Base-by-base conservation (phyloP, 1,140 invertebrate species). In the Tetragonula clypearis region DNA sequence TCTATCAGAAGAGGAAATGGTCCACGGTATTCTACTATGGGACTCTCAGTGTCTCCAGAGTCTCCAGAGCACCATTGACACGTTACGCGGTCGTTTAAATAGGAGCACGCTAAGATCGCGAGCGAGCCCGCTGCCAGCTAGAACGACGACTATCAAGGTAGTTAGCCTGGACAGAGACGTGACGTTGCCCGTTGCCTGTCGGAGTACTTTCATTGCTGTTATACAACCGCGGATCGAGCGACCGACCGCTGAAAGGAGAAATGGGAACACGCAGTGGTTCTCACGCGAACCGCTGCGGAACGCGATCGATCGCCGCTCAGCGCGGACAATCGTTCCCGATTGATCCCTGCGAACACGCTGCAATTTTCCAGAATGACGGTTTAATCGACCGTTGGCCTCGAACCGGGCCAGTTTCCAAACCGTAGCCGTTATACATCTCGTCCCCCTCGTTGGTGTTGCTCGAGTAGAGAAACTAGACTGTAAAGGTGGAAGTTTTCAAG, bases 141-240 rank as follows among this genome's bases (percentile, higher is more conserved):
- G n/a, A 85, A 77, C 78, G 66, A 77, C 82, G 65, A 62, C 80
- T 72, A 89, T 84, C 58, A 80, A 72, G 72, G 76, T 89, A 53
- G 60, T 53, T 71, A 66, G 75, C 35, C 77, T 78, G 88, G 53
- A 87, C 71, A 78, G 77, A 69, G 62, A 89, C 79, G 86, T 90
- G 84, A 86, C 84, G 87, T 87, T 83, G 84, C 75, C 66, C 81
- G 85, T 87, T 86, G 88, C 75, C 72, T 76, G 85, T 87, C 81
- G 82, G 90, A 92, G 92, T 90, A 93, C 92, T 93, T 93, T 92
- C 92, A 91, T 93, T 93, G 90, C 87, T 92, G 92, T 93, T 93
- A 93, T 93, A 93, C 93, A 93, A 93, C 90, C 90, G 90, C 88
- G 86, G 86, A 92, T 90, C 87, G 87, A 91, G 82, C 90, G 87